These are phyloP conservation scores for Diachrysia chrysitis DNA, from an alignment of 2,888 invertebrate genomes.

Conservation along the genomic window DNA sequence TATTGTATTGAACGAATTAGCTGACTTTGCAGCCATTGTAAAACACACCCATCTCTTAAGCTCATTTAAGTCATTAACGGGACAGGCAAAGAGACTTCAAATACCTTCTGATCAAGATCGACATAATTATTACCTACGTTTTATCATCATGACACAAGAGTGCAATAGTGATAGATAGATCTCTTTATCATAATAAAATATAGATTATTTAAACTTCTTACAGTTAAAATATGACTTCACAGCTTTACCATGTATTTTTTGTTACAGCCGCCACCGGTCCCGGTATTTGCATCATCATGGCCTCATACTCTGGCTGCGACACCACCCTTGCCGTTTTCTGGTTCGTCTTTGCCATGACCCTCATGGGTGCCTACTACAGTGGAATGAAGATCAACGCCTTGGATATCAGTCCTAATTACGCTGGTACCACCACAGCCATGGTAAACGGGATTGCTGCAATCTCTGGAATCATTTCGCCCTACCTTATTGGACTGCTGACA, in stretches of 20 bases:
- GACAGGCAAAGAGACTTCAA: too few relatives aligned
- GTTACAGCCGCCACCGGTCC: constrained; percentile 90
- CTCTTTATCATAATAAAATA: too few relatives aligned
- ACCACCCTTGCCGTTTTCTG: constrained; percentile 87
- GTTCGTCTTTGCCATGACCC: constrained; percentile 90
- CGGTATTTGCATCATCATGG: constrained; percentile 90
- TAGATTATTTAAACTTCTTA: too few relatives aligned
- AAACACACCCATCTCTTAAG: too few relatives aligned
- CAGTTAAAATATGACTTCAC: too few relatives aligned
- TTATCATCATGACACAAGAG: too few relatives aligned
- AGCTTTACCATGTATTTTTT: background rate
- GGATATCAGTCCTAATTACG: constrained; percentile 91
- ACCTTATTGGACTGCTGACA: constrained; percentile 90
- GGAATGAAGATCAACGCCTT: constrained; percentile 91
- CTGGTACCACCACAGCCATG: constrained; percentile 91
- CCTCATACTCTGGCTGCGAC: constrained; percentile 91
- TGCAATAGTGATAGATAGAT: too few relatives aligned
- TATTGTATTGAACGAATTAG: too few relatives aligned
- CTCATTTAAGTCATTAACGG: too few relatives aligned
- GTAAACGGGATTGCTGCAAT: constrained; percentile 91
- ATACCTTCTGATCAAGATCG: too few relatives aligned
- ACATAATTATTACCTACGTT: too few relatives aligned
- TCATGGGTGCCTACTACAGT: constrained; percentile 93
- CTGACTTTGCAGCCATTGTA: too few relatives aligned
- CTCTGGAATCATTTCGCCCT: constrained; percentile 90